Percentiles rank a stretch among this genome's conserved stretches.
phyloP scores from a whole-genome alignment of 2,113 vertebrate genomes.

The Brachypodius melanocephalos region DNA sequence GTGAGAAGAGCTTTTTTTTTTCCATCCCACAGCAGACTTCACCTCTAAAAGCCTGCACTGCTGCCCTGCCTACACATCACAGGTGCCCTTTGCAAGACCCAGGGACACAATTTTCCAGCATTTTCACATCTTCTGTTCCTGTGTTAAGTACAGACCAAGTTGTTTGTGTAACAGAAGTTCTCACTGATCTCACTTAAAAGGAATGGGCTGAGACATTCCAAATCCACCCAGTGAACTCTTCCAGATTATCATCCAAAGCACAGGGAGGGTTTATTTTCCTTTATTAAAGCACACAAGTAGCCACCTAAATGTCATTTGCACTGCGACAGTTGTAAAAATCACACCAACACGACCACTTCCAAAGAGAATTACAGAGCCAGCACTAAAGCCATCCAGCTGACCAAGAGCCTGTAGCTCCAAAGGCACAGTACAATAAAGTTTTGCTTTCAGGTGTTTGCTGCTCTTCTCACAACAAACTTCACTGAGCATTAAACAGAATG shows the following conservation, averaged over 20 bases:
- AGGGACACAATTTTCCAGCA: neutral
- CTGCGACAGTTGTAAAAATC: neutral
- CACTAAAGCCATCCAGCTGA: neutral
- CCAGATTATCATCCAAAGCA: neutral
- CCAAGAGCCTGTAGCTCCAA: neutral
- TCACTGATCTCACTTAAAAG: neutral
- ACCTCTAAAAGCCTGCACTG: neutral
- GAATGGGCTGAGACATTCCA: neutral
- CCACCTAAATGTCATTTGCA: slow-evolving; percentile 45
- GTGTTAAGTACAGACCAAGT: neutral
- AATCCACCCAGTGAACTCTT: neutral
- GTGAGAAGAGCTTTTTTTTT: neutral
- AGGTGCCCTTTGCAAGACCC: neutral
- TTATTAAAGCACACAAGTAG: slow-evolving; percentile 66
- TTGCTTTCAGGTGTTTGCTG: slow-evolving; percentile 4
- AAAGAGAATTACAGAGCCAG: slow-evolving; percentile 17
- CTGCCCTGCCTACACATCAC: neutral
- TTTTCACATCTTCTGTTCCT: neutral
- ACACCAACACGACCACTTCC: neutral
- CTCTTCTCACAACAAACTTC: neutral
- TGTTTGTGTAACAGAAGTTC: neutral
- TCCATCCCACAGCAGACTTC: neutral
- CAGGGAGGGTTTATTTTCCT: neutral
- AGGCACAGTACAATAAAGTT: slow-evolving; percentile 62
- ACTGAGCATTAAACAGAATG: slow-evolving; percentile 24